Evolutionary conservation across 2,113 vertebrate genomes (phyloP), one percentile per base, ranked within the genome.

Genomic region (Nothobranchius furzeri): DNA sequence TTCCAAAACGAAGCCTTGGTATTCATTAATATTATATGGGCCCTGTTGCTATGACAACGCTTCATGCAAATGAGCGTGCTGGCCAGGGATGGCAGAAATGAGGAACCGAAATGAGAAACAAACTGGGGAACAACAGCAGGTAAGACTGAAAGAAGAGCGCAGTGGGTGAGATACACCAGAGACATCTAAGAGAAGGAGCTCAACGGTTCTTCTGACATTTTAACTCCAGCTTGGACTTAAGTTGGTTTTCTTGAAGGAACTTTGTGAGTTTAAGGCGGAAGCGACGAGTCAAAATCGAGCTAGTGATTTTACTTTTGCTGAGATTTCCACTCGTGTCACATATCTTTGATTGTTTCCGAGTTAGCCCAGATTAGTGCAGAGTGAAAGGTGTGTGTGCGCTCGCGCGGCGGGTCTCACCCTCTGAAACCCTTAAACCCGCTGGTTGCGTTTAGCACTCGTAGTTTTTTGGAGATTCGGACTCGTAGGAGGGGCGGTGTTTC

Each of bases 21-120:
- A 24, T 20, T 53, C 20, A 6, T 4, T 5, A 52, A 52, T 30
- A 30, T 30, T 30, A 30, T 30, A 3, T 30, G n/a, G 40, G 2
- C 2, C 15, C 11, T 10, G 7, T 63, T 65, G 48, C 60, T 9
- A 43, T 74, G 71, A 60, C 76, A 73, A 60, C 60, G 9, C 17
- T 37, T 71, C 50, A 89, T 91, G 88, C 83, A 90, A 87, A 88
- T 85, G 24, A 59, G 1, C 20, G 49, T n/a, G 45, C 9, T 42
- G 50, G 15, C 9, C 12, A 20, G 13, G 10, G 42, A 66, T 65
- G 61, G 7, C 20, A 53, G 37, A 83, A 89, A 58, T 50, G 79
- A 89, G 89, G 90, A 91, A 91, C 85, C 66, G 70, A 88, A 87
- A 89, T 56, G 55, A 75, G 51, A 79, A 68, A 73, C 60, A 59